Evolutionary conservation across 2,113 vertebrate species (phyloP).

Genomic region (Haliaeetus leucogaster): DNA sequence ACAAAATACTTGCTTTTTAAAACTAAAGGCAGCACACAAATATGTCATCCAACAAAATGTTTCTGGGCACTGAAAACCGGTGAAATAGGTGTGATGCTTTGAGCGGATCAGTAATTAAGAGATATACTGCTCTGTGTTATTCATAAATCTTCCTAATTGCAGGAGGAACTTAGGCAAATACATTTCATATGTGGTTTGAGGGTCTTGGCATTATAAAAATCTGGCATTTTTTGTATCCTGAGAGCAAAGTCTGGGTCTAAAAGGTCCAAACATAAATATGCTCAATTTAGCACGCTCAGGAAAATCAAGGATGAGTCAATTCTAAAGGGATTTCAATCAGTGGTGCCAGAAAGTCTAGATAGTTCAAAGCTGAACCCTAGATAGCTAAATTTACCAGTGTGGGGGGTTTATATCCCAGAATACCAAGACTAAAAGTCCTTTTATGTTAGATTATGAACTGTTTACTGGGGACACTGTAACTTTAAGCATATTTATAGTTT

Average conservation of each 20-base stretch:
- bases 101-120: neutral
- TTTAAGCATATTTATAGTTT: neutral
- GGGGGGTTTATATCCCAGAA: neutral
- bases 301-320: neutral
- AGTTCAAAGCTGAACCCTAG: neutral
- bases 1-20: neutral
- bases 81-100: neutral
- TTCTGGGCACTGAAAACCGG: neutral
- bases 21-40: neutral
- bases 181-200: neutral
- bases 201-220: neutral
- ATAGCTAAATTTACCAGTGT: neutral
- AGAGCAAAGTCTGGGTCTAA: neutral
- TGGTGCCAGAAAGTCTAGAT: neutral
- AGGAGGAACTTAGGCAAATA: neutral
- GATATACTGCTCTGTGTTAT: neutral
- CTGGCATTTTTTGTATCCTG: neutral
- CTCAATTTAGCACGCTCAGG: neutral
- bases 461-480: neutral
- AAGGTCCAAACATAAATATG: neutral
- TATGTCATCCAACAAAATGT: neutral
- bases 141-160: neutral
- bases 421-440: neutral
- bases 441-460: neutral
- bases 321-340: neutral